Evolutionary conservation across 1,140 invertebrate genomes (phyloP).

Genomic region (Homalodisca vitripennis): DNA sequence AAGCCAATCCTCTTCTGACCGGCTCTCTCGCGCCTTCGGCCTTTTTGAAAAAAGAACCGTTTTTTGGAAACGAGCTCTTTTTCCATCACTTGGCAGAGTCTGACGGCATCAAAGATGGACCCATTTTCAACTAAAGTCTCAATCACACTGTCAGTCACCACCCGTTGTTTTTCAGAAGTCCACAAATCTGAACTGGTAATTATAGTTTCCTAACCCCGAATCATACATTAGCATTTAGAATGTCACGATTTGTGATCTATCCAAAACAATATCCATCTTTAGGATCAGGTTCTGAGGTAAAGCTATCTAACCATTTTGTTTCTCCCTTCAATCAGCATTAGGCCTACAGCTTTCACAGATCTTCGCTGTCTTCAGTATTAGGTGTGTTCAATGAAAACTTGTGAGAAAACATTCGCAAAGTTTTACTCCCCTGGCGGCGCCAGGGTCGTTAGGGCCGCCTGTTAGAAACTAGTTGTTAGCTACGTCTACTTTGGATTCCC

Average conservation of each 20-base stretch:
- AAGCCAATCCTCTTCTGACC: no score
- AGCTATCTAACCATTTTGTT: not conserved
- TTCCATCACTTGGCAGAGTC: no score
- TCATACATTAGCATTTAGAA: not conserved
- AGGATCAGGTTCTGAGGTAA: not conserved
- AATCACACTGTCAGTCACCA: not conserved
- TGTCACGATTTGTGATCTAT: not conserved
- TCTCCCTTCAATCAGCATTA: not conserved
- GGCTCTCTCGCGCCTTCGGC: not conserved
- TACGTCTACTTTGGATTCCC: not conserved
- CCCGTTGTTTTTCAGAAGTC: not conserved
- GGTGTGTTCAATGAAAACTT: not conserved
- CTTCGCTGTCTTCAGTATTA: not conserved
- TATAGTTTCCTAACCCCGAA: not conserved
- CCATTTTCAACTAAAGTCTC: not conserved
- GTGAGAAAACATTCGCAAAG: not conserved
- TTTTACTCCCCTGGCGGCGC: not conserved
- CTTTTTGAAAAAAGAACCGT: no score
- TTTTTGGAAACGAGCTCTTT: no score
- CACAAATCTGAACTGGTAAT: no score
- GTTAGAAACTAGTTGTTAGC: not conserved
- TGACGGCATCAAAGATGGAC: not conserved
- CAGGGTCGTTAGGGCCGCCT: not conserved
- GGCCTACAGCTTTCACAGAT: not conserved
- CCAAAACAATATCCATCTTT: not conserved